phyloP scores from a whole-genome alignment of 2,113 vertebrate genomes.

The Scolopax mira region DNA sequence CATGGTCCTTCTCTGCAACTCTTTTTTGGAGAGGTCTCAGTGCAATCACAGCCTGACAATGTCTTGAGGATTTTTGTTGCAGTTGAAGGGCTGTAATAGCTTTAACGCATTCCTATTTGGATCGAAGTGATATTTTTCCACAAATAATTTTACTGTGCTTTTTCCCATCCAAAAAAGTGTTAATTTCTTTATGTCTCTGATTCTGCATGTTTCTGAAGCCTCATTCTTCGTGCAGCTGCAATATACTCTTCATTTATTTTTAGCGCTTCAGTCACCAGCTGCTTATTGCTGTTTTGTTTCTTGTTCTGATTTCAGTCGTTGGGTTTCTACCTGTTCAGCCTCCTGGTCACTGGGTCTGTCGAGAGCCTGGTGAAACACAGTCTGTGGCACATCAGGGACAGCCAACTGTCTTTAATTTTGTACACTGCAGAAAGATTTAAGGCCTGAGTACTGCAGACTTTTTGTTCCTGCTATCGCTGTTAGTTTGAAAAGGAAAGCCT shows the following conservation, averaged over 20 bases:
- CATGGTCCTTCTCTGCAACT: background rate
- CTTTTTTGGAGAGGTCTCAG: background rate
- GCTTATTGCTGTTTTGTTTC: background rate
- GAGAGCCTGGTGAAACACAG: background rate
- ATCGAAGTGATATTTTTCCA: background rate
- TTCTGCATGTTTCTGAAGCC: background rate
- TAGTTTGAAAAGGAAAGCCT: background rate
- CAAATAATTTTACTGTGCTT: background rate
- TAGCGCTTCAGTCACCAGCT: background rate
- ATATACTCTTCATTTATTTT: background rate
- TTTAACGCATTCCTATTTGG: background rate
- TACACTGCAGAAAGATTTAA: background rate
- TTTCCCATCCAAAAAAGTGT: background rate
- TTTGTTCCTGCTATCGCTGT: background rate
- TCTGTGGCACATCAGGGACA: background rate
- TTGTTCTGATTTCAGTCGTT: background rate
- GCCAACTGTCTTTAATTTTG: background rate
- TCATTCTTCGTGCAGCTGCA: background rate
- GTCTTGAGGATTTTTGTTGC: background rate
- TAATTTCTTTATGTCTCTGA: background rate
- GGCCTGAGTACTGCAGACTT: background rate
- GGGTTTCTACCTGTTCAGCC: background rate
- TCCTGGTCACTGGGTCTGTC: background rate
- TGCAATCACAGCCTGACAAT: background rate
- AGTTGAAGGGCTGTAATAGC: background rate